Conservation (phyloP, 2,113 vertebrate genomes). For the Tupaia tana region DNA sequence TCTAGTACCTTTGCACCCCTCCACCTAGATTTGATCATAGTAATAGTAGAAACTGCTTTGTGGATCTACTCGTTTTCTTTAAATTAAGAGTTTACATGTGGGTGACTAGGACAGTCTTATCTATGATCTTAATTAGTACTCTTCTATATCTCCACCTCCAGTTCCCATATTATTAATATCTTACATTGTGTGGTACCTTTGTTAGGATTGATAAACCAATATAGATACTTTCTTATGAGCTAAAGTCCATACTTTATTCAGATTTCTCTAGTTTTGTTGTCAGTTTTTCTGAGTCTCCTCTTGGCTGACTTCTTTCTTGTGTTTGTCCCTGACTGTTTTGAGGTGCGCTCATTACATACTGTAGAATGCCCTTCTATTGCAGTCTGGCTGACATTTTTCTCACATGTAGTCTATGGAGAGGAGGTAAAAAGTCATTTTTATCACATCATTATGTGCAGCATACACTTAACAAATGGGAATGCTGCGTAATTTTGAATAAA, state of each 20-base stretch:
- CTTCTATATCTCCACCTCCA: neutral
- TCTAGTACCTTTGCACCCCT: neutral
- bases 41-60: slow-evolving; percentile 3
- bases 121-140: neutral
- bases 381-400: slow-evolving; percentile 14
- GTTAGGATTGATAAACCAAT: neutral
- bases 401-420: neutral
- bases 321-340: slow-evolving; percentile 6
- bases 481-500: slow-evolving; percentile 37
- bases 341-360: neutral
- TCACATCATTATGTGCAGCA: neutral
- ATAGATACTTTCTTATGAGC: neutral
- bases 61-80: slow-evolving; percentile 7
- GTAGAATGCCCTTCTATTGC: neutral
- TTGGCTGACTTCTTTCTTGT: neutral
- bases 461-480: neutral
- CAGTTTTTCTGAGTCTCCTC: neutral
- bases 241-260: neutral
- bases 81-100: neutral
- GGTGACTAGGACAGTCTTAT: slow-evolving; percentile 45
- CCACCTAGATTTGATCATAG: slow-evolving; percentile 55
- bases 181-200: neutral
- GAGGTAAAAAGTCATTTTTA: neutral
- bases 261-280: neutral
- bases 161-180: neutral